Percentiles rank a stretch among this genome's conserved stretches.
Conservation (phyloP, 1,140 invertebrate genomes). For the Solenopsis invicta region DNA sequence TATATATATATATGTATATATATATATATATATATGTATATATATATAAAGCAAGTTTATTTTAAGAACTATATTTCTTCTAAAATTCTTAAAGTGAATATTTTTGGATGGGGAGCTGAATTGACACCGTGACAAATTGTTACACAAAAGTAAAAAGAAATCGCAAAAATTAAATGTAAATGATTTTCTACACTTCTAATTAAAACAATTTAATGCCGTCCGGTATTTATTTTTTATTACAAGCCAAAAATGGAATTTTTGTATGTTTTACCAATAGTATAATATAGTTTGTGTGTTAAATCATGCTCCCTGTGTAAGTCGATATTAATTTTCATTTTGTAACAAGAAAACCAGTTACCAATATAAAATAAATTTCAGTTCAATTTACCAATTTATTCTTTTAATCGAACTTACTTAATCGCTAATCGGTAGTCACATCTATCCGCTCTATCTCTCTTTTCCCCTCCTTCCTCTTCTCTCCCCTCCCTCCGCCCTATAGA, state of each 20-base stretch:
- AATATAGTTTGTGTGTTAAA: neutral
- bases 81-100: neutral
- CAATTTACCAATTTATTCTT: neutral
- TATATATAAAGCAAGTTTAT: constrained; percentile 3
- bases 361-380: constrained; percentile 42
- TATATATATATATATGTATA: no score
- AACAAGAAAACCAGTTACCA: constrained; percentile 28
- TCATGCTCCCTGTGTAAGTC: neutral
- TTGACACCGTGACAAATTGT: neutral
- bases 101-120: neutral
- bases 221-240: constrained; percentile 22
- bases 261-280: neutral
- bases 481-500: no score
- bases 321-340: constrained; percentile 12
- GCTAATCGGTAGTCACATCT: no score
- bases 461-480: no score
- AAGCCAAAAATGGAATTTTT: constrained; percentile 13
- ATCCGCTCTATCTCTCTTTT: neutral
- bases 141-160: neutral
- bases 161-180: constrained; percentile 19
- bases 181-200: constrained; percentile 12
- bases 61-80: neutral
- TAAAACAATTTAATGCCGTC: constrained; percentile 3
- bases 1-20: no score
- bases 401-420: no score